A percentile compares a stretch with the other conserved stretches of the same genome.
These are phyloP conservation scores for Drosophila robusta DNA, from an alignment of 2,888 invertebrate species.

Conservation along the genomic window DNA sequence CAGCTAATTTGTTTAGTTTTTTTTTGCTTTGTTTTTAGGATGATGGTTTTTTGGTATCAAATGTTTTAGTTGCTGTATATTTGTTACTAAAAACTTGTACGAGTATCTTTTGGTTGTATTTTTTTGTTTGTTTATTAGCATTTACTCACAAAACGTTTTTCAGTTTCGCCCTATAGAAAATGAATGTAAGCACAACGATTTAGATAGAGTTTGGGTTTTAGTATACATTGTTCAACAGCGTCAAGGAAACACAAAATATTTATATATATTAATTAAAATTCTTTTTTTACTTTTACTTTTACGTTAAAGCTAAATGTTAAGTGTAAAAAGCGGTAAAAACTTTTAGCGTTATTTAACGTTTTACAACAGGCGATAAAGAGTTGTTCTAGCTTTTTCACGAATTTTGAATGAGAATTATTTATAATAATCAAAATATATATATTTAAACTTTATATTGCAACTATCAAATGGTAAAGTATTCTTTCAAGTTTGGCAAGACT, in stretches of 20 bases:
- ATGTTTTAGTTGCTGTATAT: slow-evolving; percentile 53
- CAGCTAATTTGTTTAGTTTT: slow-evolving; percentile 13
- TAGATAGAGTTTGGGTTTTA: slow-evolving; percentile 75
- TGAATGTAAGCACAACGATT: slow-evolving; percentile 85
- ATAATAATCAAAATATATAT: background rate
- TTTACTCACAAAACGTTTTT: slow-evolving; percentile 86
- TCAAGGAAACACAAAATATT: slow-evolving; percentile 39
- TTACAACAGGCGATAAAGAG: slow-evolving; percentile 7
- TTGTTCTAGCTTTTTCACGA: slow-evolving; percentile 13
- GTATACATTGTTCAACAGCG: slow-evolving; percentile 60
- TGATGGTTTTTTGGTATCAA: slow-evolving; percentile 15
- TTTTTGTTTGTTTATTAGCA: slow-evolving; percentile 79
- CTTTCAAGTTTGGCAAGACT: background rate
- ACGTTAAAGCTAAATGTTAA: slow-evolving; percentile 39
- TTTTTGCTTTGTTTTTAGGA: background rate
- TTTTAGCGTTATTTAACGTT: slow-evolving; percentile 20
- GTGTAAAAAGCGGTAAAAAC: slow-evolving; percentile 6
- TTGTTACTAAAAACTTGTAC: slow-evolving; percentile 43
- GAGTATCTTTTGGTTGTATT: slow-evolving; percentile 45
- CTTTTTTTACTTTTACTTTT: slow-evolving; percentile 24
- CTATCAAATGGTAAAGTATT: too few species aligned
- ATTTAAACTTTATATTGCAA: background rate
- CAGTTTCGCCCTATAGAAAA: slow-evolving; percentile 85
- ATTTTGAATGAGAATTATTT: background rate
- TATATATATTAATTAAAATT: slow-evolving; percentile 18